phyloP scores from a whole-genome alignment of 1,140 invertebrate genomes.

The Phocides pigmalion region DNA sequence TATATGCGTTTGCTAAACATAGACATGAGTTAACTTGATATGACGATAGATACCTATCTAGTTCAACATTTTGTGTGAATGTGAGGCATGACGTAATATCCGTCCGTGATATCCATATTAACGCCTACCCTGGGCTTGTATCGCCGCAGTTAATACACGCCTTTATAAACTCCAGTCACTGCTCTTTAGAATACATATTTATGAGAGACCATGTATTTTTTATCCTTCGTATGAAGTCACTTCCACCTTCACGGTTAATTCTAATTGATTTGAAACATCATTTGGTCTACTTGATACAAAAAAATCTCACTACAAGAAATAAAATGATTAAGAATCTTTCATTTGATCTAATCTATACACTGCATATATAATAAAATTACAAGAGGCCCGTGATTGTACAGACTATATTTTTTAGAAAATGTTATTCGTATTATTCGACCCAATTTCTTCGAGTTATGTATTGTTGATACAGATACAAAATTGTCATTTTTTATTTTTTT shows the following conservation, averaged over 20 bases:
- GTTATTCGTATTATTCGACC: no score
- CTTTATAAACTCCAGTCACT: neutral
- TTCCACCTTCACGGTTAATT: neutral
- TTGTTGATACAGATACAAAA: no score
- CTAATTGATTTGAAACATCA: neutral
- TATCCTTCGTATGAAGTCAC: neutral
- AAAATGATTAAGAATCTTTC: no score
- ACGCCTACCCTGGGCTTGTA: constrained; percentile 1
- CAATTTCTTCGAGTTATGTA: no score
- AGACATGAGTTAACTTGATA: neutral
- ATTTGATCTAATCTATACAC: no score
- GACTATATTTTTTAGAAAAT: no score
- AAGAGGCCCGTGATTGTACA: no score
- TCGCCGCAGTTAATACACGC: no score
- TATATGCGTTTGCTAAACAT: no score
- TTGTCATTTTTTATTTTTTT: no score
- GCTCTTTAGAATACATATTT: neutral
- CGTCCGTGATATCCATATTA: constrained; percentile 35
- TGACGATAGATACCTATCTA: neutral
- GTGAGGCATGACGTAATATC: constrained; percentile 47
- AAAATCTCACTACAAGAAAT: no score
- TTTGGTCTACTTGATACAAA: neutral
- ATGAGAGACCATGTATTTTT: neutral
- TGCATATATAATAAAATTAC: no score
- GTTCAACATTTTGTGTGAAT: constrained; percentile 7